Percentiles rank a stretch among this genome's conserved stretches.
Evolutionary conservation across 2,113 vertebrate genomes (phyloP).

Genomic region (Hippolais icterina): DNA sequence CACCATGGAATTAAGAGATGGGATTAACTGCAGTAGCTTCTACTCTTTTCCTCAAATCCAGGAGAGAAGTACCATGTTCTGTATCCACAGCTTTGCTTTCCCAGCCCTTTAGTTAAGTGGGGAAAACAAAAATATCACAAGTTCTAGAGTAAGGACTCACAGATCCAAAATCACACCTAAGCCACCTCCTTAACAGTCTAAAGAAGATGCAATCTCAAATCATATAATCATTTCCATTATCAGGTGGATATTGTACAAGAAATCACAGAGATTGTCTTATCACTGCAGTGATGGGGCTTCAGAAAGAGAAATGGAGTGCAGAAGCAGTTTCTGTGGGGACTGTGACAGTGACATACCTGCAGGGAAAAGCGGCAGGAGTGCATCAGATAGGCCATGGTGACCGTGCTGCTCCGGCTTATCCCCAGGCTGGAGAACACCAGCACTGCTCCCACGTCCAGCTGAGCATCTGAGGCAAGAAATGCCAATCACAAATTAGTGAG

Average conservation of each 20-base stretch:
- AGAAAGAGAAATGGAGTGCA: not conserved
- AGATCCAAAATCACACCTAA: not conserved
- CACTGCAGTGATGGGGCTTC: not conserved
- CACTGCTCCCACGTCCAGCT: constrained; percentile 50
- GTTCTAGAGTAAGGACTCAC: not conserved
- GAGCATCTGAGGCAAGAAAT: constrained; percentile 54
- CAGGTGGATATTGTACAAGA: not conserved
- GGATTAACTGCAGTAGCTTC: not conserved
- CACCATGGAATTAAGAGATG: not conserved
- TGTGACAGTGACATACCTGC: constrained; percentile 62
- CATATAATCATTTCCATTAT: not conserved
- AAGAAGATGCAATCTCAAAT: not conserved
- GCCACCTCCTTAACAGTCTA: not conserved
- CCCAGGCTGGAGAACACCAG: constrained; percentile 82
- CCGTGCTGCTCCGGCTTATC: constrained; percentile 79
- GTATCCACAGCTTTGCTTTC: not conserved
- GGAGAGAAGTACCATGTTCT: not conserved
- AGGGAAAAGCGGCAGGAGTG: constrained; percentile 74
- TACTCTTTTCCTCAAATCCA: not conserved
- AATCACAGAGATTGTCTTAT: not conserved
- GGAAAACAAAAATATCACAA: not conserved
- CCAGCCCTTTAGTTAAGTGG: not conserved
- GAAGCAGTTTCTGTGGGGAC: not conserved
- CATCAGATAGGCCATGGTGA: constrained; percentile 81
- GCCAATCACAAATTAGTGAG: not conserved